Percentiles rank a stretch among this genome's conserved stretches.
Evolutionary conservation across 2,113 vertebrate genomes (phyloP).

Genomic region (Platysteira castanea): DNA sequence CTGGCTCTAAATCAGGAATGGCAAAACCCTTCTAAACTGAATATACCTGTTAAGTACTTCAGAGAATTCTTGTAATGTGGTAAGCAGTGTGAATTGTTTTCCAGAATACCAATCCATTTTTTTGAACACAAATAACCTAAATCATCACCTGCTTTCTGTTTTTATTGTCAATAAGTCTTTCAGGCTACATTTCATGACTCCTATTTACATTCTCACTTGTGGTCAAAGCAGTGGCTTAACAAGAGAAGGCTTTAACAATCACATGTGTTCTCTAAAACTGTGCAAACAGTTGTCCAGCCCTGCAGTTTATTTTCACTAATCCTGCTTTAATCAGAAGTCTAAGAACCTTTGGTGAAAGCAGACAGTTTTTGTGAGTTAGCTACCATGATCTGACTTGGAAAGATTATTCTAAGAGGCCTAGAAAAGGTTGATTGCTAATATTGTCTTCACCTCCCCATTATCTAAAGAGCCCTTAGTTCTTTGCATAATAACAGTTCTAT

Average conservation of each 20-base stretch:
- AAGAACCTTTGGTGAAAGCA: background rate
- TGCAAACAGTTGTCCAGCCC: background rate
- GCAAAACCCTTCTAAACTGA: background rate
- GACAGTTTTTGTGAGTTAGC: background rate
- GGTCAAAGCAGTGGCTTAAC: background rate
- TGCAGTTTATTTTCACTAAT: conserved; percentile 19
- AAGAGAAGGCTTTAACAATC: background rate
- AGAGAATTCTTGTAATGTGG: background rate
- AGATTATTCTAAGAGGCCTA: background rate
- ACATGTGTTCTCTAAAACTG: background rate
- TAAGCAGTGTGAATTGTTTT: background rate
- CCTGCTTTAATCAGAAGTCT: conserved; percentile 11
- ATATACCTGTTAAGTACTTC: background rate
- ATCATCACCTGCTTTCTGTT: background rate
- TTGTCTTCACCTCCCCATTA: background rate
- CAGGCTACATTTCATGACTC: background rate
- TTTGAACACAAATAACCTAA: background rate
- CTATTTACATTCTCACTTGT: background rate
- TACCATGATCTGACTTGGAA: background rate
- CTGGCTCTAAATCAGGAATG: background rate
- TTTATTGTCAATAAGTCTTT: background rate
- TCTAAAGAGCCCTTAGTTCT: background rate
- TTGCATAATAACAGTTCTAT: background rate
- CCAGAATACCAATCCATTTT: background rate
- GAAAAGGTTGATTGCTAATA: background rate